Base-by-base conservation (phyloP, 1,140 invertebrate species). In the Hydropsyche tenuis region DNA sequence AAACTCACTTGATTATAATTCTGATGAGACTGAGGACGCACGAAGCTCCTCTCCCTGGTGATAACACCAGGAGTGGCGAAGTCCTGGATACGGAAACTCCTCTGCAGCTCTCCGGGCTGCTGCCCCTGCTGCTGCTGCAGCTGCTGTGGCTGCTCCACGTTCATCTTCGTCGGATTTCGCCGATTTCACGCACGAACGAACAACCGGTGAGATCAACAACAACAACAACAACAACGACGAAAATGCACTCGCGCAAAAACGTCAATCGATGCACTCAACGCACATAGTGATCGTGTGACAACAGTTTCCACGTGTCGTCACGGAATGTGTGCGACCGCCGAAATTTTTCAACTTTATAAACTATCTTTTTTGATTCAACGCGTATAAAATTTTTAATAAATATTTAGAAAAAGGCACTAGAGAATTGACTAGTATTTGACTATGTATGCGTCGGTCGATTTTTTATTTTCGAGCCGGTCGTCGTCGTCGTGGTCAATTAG, bases 11-110 rank as follows among this genome's bases (percentile, higher is more conserved):
- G 85, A 80, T 84, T 83, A 73, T 69, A 77, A 46, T 72, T 64
- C 5, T 84, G 83, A 77, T 88, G 86, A 60, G 86, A 87, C 72
- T 87, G 86, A 46, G 86, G 86, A 51, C 88, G 83, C 51, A 89
- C 83, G 80, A 89, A 89, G 78, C 87, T 88, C 73, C 88, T 83
- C 81, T 89, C 88, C 73, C 88, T 79, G 80, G 86, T 87, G 78
- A 89, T 88, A 76, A 85, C 82, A 42, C 84, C 83, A 42, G 81
- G 76, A 1, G 76, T 56, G 23, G 84, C 81, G 75, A 85, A 85
- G 78, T 86, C 83, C 80, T 84, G 84, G 80, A 85, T 82, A 78
- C 85, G 80, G 78, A 85, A 85, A 78, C 85, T 85, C 72, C 84
- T 80, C 79, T 85, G 85, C 79, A 86, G 75, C 75, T 84, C 83